phyloP scores from a whole-genome alignment of 1,140 invertebrate genomes.

The Lepidotrigona ventralis region DNA sequence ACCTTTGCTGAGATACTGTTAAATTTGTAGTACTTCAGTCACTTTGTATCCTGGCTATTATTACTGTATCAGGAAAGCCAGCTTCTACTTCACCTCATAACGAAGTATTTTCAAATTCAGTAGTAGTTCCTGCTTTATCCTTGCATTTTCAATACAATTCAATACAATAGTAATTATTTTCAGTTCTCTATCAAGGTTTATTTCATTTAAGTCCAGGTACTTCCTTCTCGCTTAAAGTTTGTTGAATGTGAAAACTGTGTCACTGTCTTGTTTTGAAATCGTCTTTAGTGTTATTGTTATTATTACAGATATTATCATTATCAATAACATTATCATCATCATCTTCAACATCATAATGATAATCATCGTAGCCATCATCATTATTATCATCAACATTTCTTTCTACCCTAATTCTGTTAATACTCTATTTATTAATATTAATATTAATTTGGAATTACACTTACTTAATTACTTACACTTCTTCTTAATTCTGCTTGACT shows the following conservation, averaged over 20 bases:
- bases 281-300: conserved; percentile 52
- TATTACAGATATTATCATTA: no score
- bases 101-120: no score
- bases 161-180: conserved; percentile 59
- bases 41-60: conserved; percentile 65
- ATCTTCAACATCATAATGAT: no score
- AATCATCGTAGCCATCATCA: no score
- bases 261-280: conserved; percentile 59
- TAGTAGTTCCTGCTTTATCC: conserved; percentile 57
- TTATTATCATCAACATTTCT: conserved; percentile 42
- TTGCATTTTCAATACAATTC: conserved; percentile 45
- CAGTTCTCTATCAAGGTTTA: conserved; percentile 64
- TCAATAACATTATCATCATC: no score
- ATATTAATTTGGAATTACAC: conserved; percentile 52
- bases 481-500: conserved; percentile 33
- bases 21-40: conserved; percentile 67
- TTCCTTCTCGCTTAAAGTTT: conserved; percentile 77
- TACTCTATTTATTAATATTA: conserved; percentile 51
- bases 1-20: not conserved
- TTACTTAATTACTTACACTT: no score
- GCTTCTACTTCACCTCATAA: conserved; percentile 70
- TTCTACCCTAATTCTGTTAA: conserved; percentile 44
- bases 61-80: conserved; percentile 62
- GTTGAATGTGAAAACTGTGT: conserved; percentile 77
- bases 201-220: conserved; percentile 70